A percentile compares a stretch with the other conserved stretches of the same genome.
phyloP scores from a whole-genome alignment of 2,797 vertebrate genomes.

The Rhynchotus rufescens region DNA sequence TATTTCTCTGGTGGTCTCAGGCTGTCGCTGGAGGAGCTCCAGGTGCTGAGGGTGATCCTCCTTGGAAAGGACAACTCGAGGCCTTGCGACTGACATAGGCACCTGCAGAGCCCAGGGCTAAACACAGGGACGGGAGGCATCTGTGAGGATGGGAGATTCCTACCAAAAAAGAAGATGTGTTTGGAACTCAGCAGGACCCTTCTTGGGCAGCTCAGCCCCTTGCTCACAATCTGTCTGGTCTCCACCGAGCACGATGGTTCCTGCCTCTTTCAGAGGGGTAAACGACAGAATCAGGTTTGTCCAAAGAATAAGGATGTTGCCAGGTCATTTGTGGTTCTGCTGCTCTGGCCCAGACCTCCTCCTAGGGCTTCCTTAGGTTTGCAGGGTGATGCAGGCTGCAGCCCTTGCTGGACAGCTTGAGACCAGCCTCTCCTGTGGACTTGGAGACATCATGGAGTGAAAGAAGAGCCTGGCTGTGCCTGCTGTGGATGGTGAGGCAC shows the following conservation, averaged over 20 bases:
- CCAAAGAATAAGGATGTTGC: background rate
- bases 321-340: too few species aligned
- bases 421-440: too few species aligned
- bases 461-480: too few species aligned
- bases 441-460: too few species aligned
- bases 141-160: background rate
- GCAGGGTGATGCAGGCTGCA: too few species aligned
- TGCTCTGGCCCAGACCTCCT: too few species aligned
- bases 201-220: fast-evolving
- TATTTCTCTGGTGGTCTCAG: background rate
- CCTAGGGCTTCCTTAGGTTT: too few species aligned
- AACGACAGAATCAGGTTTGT: background rate
- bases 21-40: background rate
- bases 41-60: background rate
- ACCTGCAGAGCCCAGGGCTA: background rate
- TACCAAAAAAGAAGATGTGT: background rate
- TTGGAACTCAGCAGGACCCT: background rate
- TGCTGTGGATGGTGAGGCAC: too few species aligned
- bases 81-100: background rate
- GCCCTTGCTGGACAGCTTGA: too few species aligned
- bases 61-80: background rate
- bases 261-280: background rate
- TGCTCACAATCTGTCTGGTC: background rate
- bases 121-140: background rate
- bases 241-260: background rate